phyloP scores from a whole-genome alignment of 2,797 vertebrate species.

The Pseudochirops cupreus region DNA sequence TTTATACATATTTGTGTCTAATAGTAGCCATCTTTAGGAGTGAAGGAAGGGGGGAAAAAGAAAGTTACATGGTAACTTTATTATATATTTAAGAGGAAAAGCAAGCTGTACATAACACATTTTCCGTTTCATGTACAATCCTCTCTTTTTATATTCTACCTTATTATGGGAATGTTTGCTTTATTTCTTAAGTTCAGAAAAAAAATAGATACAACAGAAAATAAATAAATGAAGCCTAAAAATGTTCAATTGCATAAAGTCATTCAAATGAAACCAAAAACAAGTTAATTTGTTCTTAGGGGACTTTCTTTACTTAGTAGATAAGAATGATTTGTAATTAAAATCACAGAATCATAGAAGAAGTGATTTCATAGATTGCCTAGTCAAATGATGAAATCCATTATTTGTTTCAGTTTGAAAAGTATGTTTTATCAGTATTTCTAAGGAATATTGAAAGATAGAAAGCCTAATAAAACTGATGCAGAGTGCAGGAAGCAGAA shows the following conservation, averaged over 20 bases:
- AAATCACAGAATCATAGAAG: background rate
- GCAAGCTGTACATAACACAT: background rate
- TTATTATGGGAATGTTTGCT: background rate
- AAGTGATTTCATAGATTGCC: background rate
- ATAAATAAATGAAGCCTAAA: background rate
- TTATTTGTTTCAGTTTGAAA: background rate
- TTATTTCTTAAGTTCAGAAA: background rate
- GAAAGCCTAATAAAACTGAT: background rate
- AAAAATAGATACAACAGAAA: background rate
- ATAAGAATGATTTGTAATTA: background rate
- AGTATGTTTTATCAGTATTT: background rate
- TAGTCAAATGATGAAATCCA: background rate
- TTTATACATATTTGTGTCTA: background rate
- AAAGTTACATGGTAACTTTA: background rate
- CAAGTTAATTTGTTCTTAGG: background rate
- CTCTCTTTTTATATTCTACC: background rate
- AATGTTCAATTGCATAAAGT: background rate
- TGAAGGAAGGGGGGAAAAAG: background rate
- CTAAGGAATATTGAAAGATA: background rate
- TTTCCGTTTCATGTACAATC: background rate
- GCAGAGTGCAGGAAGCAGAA: background rate
- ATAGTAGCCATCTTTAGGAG: background rate
- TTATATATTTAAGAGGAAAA: background rate
- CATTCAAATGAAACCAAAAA: background rate
- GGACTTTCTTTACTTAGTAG: background rate